Percentiles rank a stretch among this genome's conserved stretches.
phyloP scores from a whole-genome alignment of 2,888 invertebrate species.

The Callyntrura guangdongensis region DNA sequence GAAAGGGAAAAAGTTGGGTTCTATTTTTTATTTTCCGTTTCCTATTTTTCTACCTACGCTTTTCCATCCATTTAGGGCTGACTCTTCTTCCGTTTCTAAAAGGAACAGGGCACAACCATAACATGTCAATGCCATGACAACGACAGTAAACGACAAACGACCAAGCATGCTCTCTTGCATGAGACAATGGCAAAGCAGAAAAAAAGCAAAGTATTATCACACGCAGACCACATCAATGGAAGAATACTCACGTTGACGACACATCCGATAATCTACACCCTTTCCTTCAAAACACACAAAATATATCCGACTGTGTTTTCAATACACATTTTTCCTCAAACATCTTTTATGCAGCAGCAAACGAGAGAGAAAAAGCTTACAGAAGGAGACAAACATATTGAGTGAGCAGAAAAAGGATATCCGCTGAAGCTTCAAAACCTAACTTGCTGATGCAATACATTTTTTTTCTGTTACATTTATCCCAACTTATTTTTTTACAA shows the following conservation, averaged over 20 bases:
- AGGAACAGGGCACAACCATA: constrained; percentile 32
- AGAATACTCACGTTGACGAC: constrained; percentile 37
- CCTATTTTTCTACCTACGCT: background rate
- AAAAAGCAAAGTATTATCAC: constrained; percentile 34
- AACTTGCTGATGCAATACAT: constrained; percentile 53
- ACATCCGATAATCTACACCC: constrained; percentile 75
- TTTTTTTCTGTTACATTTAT: constrained; percentile 8
- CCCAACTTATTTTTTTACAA: constrained; percentile 5
- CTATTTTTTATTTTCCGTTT: background rate
- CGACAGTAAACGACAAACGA: constrained; percentile 31
- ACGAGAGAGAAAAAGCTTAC: constrained; percentile 22
- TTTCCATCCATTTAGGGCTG: background rate
- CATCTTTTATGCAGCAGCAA: constrained; percentile 50
- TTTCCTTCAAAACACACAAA: constrained; percentile 30
- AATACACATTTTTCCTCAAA: constrained; percentile 2
- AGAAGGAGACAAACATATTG: constrained; percentile 22
- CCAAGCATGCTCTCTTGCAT: background rate
- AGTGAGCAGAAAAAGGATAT: constrained; percentile 45
- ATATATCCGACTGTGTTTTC: constrained; percentile 3
- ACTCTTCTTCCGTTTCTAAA: background rate
- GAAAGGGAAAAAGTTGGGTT: constrained; percentile 4
- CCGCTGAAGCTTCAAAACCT: constrained; percentile 41
- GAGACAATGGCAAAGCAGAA: constrained; percentile 2
- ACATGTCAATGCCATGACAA: constrained; percentile 64
- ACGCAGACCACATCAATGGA: background rate